Base-by-base conservation (phyloP, 2,888 invertebrate genomes). In the Helobdella robusta region DNA sequence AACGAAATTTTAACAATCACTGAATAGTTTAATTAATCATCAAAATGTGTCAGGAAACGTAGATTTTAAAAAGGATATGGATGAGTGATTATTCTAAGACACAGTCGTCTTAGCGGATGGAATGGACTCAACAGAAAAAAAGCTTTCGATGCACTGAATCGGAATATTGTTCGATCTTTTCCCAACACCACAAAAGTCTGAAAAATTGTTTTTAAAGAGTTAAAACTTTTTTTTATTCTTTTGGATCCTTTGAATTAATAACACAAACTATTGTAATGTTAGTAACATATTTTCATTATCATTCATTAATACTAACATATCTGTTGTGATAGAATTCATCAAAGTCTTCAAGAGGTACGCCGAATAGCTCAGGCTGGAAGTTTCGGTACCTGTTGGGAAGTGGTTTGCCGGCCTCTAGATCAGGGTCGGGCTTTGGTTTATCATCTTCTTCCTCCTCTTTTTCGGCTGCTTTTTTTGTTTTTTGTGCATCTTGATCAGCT, bases 121-220 rank as follows among this genome's bases (percentile, higher is more conserved):
- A 94, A 95, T 74, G 95, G 95, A 83, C 89, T 88, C 82, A 97
- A 85, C 81, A 92, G 84, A 87, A 89, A 95, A 83, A 94, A 84
- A 82, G 93, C 92, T 83, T 93, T 87, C 78, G 89, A 89, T 81
- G 94, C 92, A 84, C 91, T 92, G 86, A 97, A 97, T 84, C 95
- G 87, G 86, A 91, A 95, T 85, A 97, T 93, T 84, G 92, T 91
- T 85, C 89, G 92, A 84, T 94, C 94, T 85, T 87, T 91, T 85
- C 92, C 95, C 84, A 97, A 85, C 79, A 97, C 94, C 86, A 93
- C 89, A 85, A 95, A 95, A 82, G 93, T 93, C 95, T 95, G 87
- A 68, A 30, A 56, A n/a, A n/a, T n/a, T n/a, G n/a, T n/a, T n/a
- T n/a, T n/a, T n/a, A n/a, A n/a, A n/a, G n/a, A n/a, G n/a, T n/a